A percentile compares a stretch with the other conserved stretches of the same genome.
Evolutionary conservation across 2,113 vertebrate genomes (phyloP).

Genomic region (Heterotis niloticus): DNA sequence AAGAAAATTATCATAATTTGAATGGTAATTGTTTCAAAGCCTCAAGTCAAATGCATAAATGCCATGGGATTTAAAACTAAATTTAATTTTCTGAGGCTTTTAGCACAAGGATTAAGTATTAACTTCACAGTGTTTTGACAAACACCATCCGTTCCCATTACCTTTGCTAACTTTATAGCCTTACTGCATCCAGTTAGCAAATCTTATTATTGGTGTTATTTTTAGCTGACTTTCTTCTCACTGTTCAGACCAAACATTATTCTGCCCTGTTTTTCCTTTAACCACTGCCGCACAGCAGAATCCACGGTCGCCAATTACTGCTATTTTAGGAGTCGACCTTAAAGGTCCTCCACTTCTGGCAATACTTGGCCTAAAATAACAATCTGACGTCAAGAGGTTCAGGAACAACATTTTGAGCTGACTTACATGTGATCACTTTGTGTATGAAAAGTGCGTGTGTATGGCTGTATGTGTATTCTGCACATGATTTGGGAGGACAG

Average conservation of each 20-base stretch:
- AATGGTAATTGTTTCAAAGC: too few relatives aligned
- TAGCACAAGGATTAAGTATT: neutral
- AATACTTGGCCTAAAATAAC: neutral
- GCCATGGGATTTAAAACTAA: neutral
- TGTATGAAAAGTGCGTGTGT: neutral
- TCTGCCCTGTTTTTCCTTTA: neutral
- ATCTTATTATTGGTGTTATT: neutral
- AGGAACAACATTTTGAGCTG: neutral
- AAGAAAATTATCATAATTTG: too few relatives aligned
- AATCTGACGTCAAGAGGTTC: neutral
- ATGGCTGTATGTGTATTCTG: neutral
- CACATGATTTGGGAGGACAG: neutral
- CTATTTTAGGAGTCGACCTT: neutral
- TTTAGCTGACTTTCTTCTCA: neutral
- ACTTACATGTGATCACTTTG: neutral
- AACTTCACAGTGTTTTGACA: conserved; percentile 1
- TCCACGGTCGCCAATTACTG: neutral
- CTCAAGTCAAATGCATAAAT: neutral
- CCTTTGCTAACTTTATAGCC: too few relatives aligned
- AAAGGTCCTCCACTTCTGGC: too few relatives aligned
- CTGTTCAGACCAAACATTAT: too few relatives aligned
- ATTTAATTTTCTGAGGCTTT: neutral
- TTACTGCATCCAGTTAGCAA: too few relatives aligned
- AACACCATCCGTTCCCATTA: neutral
- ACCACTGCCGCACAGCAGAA: too few relatives aligned